phyloP scores from a whole-genome alignment of 2,113 vertebrate species.

The Fregata magnificens region DNA sequence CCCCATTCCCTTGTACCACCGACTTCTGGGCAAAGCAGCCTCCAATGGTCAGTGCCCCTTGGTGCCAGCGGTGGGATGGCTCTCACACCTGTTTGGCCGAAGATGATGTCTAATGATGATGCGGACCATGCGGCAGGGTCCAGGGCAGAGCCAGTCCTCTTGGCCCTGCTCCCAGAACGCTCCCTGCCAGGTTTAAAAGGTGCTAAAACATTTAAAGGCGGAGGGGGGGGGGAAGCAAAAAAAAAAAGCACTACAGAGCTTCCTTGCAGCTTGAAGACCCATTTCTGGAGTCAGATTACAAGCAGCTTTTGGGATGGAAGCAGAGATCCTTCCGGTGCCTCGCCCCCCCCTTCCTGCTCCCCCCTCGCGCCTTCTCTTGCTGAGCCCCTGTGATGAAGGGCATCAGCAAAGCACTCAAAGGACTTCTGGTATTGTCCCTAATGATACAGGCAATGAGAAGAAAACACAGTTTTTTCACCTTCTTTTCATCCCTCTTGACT shows the following conservation, averaged over 20 bases:
- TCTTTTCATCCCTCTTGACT: background rate
- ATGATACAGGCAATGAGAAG: background rate
- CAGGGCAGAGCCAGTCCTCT: background rate
- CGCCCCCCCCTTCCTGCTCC: accelerated
- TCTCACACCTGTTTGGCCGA: background rate
- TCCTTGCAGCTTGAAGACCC: background rate
- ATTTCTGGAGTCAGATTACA: background rate
- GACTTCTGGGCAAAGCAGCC: background rate
- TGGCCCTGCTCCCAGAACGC: background rate
- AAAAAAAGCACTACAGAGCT: too few species aligned
- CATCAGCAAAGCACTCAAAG: background rate
- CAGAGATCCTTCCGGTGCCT: background rate
- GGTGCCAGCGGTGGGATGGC: accelerated
- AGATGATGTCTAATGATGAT: background rate
- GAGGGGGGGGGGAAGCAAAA: accelerated
- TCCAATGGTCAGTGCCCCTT: too few species aligned
- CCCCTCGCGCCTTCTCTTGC: accelerated
- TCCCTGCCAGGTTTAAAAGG: background rate
- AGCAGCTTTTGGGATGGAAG: background rate
- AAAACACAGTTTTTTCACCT: background rate
- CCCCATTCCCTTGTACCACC: background rate
- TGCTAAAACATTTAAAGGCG: background rate
- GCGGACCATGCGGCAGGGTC: background rate
- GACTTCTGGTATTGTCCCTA: background rate
- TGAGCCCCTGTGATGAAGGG: background rate